These are phyloP conservation scores for Agonopterix subpropinquella DNA, from an alignment of 2,888 invertebrate genomes.

Conservation along the genomic window DNA sequence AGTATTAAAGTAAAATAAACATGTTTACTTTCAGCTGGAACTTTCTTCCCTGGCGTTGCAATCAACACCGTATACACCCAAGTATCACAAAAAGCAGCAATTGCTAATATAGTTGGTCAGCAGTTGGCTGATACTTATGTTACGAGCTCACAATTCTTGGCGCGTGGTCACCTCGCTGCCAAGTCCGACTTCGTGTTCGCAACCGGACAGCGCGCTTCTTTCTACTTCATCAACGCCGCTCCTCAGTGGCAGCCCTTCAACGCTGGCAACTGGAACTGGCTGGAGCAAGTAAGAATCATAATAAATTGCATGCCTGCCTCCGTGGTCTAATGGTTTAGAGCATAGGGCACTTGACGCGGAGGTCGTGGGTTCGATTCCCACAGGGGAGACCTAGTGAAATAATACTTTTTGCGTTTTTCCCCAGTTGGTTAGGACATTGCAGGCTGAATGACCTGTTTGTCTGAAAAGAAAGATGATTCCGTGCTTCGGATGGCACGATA, in stretches of 20 bases:
- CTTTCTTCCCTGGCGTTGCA: constrained; percentile 61
- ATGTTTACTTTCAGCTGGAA: constrained; percentile 40
- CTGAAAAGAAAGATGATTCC: no score
- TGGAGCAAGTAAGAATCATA: constrained; percentile 49
- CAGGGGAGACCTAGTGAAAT: no score
- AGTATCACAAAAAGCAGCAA: constrained; percentile 39
- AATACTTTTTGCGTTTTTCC: no score
- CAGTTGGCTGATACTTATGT: constrained; percentile 62
- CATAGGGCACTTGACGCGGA: no score
- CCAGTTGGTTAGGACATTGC: no score
- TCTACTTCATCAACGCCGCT: constrained; percentile 79
- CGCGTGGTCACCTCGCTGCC: constrained; percentile 78
- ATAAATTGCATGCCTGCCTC: neutral
- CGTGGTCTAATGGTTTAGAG: no score
- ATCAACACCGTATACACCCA: constrained; percentile 57
- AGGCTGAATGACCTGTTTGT: no score
- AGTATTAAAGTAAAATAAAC: neutral
- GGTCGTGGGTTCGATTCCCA: no score
- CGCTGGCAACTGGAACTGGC: constrained; percentile 74
- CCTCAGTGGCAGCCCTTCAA: constrained; percentile 82
- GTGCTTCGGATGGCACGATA: no score
- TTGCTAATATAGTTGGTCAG: constrained; percentile 41
- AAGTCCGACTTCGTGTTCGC: constrained; percentile 79
- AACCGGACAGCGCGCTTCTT: constrained; percentile 73
- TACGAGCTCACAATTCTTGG: constrained; percentile 53